Conservation (phyloP, 2,113 vertebrate species). For the Crotalus horridus region DNA sequence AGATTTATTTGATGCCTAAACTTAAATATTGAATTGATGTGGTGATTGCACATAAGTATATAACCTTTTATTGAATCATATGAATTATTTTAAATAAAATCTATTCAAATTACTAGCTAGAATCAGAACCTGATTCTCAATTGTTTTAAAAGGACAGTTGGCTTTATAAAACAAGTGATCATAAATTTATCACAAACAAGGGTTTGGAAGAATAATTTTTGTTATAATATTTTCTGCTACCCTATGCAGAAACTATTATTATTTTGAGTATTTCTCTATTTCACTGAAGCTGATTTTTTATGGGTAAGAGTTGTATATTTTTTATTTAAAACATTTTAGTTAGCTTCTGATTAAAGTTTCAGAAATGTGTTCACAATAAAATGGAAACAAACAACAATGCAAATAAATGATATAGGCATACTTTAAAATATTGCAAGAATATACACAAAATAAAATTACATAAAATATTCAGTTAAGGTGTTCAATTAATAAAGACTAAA, state of each 20-base stretch:
- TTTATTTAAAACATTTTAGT: not conserved
- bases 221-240: not conserved
- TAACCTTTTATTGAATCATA: not conserved
- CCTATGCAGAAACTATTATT: slow-evolving; percentile 25
- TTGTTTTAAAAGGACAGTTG: slow-evolving; percentile 3
- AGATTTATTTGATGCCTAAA: not conserved
- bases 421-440: not conserved
- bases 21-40: not conserved
- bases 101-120: not conserved
- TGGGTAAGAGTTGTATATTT: not conserved
- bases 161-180: slow-evolving; percentile 20
- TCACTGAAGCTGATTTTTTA: not conserved
- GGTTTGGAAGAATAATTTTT: not conserved
- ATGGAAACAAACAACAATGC: not conserved
- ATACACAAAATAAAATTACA: not conserved
- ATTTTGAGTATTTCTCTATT: not conserved
- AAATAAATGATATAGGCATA: not conserved
- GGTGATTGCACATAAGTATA: not conserved
- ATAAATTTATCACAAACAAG: not conserved
- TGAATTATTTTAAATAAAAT: not conserved
- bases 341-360: not conserved
- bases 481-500: not conserved
- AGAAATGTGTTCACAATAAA: not conserved
- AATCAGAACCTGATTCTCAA: not conserved
- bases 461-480: not conserved